phyloP scores from a whole-genome alignment of 2,797 vertebrate species.

The Taenioides sp. region DNA sequence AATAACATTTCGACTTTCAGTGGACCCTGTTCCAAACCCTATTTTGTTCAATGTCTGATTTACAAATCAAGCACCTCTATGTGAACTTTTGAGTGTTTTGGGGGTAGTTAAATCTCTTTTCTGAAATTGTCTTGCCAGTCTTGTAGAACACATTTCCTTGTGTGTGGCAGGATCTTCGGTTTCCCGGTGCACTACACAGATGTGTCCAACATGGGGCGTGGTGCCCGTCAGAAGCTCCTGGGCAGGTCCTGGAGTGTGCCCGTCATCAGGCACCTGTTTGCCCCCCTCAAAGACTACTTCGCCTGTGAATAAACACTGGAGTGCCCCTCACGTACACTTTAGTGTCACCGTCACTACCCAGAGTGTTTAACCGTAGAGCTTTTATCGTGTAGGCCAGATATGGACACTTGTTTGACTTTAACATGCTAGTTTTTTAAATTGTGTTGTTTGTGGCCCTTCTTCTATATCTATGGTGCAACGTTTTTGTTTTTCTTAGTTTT shows the following conservation, averaged over 20 bases:
- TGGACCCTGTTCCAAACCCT: too few species aligned
- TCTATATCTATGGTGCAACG: neutral
- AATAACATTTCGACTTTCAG: too few species aligned
- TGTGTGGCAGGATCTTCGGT: conserved; percentile 86
- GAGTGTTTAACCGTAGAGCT: neutral
- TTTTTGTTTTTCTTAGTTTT: neutral
- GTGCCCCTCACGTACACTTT: neutral
- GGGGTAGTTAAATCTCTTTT: neutral
- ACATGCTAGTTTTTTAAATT: neutral
- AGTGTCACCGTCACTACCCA: neutral
- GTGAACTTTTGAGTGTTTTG: too few species aligned
- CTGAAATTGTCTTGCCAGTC: too few species aligned
- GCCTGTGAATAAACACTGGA: conserved; percentile 84
- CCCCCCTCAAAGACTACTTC: conserved; percentile 95
- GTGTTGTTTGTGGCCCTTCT: neutral
- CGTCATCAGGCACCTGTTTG: conserved; percentile 92
- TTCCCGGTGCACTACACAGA: conserved; percentile 95
- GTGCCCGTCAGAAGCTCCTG: conserved; percentile 89
- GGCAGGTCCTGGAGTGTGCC: conserved; percentile 93
- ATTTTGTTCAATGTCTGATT: too few species aligned
- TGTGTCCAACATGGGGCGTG: conserved; percentile 86
- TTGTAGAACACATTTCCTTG: neutral
- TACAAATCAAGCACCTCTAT: too few species aligned
- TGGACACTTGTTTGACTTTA: conserved; percentile 8
- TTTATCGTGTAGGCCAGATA: conserved; percentile 4